Evolutionary conservation across 2,797 vertebrate genomes (phyloP).

Genomic region (Micrastur ruficollis): DNA sequence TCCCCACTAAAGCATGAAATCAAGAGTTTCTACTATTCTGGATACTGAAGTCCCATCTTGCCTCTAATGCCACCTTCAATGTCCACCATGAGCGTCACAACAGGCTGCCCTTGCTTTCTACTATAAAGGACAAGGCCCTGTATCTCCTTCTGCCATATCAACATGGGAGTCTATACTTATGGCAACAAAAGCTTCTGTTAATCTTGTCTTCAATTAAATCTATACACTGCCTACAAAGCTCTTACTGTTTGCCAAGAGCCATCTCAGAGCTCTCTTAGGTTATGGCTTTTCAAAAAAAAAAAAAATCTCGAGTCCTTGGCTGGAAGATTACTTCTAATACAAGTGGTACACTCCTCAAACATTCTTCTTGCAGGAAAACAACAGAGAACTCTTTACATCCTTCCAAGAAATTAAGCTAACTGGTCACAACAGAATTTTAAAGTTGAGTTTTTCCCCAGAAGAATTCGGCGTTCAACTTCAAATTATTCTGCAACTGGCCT

Average conservation of each 20-base stretch:
- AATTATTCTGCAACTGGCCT: not conserved
- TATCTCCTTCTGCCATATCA: not conserved
- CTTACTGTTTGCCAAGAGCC: not conserved
- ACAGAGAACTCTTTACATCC: not conserved
- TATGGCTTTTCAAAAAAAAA: not conserved
- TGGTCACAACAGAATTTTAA: not conserved
- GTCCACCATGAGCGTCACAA: not conserved
- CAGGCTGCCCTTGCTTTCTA: not conserved
- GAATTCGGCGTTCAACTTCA: not conserved
- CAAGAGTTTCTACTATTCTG: not conserved
- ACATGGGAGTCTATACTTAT: rapidly evolving
- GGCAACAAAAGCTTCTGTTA: not conserved
- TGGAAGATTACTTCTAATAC: not conserved
- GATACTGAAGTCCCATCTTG: not conserved
- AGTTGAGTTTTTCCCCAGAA: not conserved
- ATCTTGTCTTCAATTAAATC: not conserved
- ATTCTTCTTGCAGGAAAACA: not conserved
- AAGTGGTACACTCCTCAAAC: not conserved
- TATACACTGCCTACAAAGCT: not conserved
- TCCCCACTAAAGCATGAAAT: not conserved
- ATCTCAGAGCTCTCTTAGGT: not conserved
- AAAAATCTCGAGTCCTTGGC: not conserved
- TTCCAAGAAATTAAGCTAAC: not conserved
- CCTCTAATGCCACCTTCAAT: not conserved
- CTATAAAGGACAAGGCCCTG: not conserved